phyloP scores from a whole-genome alignment of 2,888 invertebrate genomes.

The Leistus spinibarbis region DNA sequence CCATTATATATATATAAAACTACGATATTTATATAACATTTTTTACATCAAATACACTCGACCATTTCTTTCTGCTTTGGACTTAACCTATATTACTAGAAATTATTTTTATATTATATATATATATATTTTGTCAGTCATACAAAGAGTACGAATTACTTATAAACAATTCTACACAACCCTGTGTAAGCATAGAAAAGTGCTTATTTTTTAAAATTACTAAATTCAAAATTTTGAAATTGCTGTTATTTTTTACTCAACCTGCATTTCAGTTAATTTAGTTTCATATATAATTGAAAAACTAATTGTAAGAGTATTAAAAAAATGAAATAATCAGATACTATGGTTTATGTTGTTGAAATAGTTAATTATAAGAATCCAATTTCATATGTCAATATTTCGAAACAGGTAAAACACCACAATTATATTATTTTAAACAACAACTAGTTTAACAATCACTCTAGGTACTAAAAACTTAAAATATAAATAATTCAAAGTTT shows the following conservation, averaged over 20 bases:
- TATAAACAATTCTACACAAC: constrained; percentile 44
- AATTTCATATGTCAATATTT: constrained; percentile 33
- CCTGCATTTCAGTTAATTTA: not conserved
- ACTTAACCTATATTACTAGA: not conserved
- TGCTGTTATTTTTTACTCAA: constrained; percentile 17
- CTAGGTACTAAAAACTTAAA: not conserved
- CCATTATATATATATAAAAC: constrained; percentile 28
- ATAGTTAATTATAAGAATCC: not conserved
- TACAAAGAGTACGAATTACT: constrained; percentile 24
- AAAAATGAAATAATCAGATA: not conserved
- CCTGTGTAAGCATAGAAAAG: constrained; percentile 45
- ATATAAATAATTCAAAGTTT: not conserved
- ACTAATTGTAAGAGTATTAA: not conserved
- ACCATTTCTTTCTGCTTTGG: not conserved
- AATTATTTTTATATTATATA: not conserved
- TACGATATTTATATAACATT: constrained; percentile 26
- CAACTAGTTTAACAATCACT: not conserved
- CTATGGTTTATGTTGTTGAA: not conserved
- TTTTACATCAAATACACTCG: not conserved
- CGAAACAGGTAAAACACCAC: constrained; percentile 9
- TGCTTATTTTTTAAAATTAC: constrained; percentile 35
- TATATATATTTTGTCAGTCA: constrained; percentile 27
- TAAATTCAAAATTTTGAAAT: constrained; percentile 38
- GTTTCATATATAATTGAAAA: not conserved
- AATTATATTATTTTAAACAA: not conserved